Base-by-base conservation (phyloP, 1,140 invertebrate genomes). In the Nephila pilipes region DNA sequence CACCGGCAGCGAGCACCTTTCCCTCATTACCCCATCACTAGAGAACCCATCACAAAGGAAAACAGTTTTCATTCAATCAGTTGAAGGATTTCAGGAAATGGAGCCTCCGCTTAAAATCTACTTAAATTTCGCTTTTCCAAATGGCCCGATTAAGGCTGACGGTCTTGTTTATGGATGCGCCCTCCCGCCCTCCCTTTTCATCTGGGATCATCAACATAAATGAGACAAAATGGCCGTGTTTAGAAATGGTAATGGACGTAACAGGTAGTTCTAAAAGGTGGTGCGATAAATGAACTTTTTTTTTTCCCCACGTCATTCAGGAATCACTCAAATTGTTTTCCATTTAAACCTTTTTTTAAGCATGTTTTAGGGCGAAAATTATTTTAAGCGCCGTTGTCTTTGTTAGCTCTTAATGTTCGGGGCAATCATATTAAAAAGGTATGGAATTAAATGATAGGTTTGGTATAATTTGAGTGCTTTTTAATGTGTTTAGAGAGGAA, bases 111-210 rank as follows among this genome's bases (percentile, higher is more conserved):
- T 85, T 60, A 85, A 85, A 85, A 85, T 60, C 54, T 60, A 60
- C 57, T 85, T 85, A 85, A 85, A 85, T 29, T 60, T 22, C 83
- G 83, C 83, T 85, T 36, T 85, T 36, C 83, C 55, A 85, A 85
- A 85, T 85, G 54, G 83, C 55, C 69, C 83, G 83, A 85, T 85
- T 85, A 85, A 85, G 58, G 57, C 80, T 29, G 38, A 18, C 54
- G n/a, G 38, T 46, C n/a, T 38, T 85, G 83, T 85, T 85, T 57
- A 85, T 85, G 83, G 83, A 16, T 12, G 29, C 29, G 6, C 12
- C 57, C 38, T 38, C 38, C 38, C 38, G 2, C 38, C 38, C 38
- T 10, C 46, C 46, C 46, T 25, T 58, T 58, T 38, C 46, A 60
- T 55, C 46, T 81, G 80, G 38, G n/a, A 25, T 81, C 80, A 81